Evolutionary conservation across 2,888 invertebrate genomes (phyloP), one percentile per base, ranked within the genome.

Genomic region (Hirudinaria manillensis): DNA sequence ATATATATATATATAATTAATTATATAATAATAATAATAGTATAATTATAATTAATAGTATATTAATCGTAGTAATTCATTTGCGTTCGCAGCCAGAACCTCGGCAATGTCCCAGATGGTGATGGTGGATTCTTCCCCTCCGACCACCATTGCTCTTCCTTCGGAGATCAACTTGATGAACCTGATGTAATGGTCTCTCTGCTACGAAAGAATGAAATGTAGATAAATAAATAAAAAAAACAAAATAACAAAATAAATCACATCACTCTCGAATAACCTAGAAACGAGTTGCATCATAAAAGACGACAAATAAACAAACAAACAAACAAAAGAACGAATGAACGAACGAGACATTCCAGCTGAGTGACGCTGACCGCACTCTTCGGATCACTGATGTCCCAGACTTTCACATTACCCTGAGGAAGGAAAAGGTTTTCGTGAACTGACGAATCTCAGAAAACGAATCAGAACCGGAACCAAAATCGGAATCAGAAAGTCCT

Each of bases 101-200:
- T 92, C 91, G 78, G 91, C 93, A 80, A 98, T 87, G 87, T 97
- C 97, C 95, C 96, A 98, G 81, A 97, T 94, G 76, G 94, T 93
- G 79, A 97, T 89, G 83, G 93, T 94, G 80, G 92, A 92, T 67
- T 96, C 95, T 86, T 97, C 97, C 13, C 97, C 97, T 72, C 97
- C 97, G 75, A 98, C 97, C 80, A 98, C 92, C 76, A 98, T 87
- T 71, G 96, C 96, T 75, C 94, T 88, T 0, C 94, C 94, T 85
- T 97, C 97, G 78, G 84, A 93, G 76, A 97, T 88, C 45, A 98
- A 88, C 86, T 97, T 97, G 80, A 97, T 96, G 38, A 95, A 95
- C 78, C 95, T 89, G 81, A 98, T 96, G 87, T 97, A 97, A 87
- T 94, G 95, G 86, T 97, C 96, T 73, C 94, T 88, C 90, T 95